These are phyloP conservation scores for Perodicticus potto DNA, from an alignment of 2,797 vertebrate species.

Conservation along the genomic window DNA sequence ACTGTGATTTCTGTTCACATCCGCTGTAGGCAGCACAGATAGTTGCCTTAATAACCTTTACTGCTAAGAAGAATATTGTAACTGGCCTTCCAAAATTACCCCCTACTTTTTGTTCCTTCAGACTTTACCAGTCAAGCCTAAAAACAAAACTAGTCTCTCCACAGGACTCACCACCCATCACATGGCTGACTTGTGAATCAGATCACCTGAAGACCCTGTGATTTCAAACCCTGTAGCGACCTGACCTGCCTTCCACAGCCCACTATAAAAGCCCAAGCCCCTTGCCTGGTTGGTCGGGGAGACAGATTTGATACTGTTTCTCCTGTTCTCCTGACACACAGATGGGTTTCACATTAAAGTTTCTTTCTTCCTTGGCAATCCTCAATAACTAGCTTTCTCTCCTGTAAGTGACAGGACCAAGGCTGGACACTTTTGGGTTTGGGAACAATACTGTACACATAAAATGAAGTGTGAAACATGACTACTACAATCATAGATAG, in stretches of 20 bases:
- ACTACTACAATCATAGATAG: neutral
- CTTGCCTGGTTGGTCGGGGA: neutral
- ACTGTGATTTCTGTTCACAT: slow-evolving; percentile 10
- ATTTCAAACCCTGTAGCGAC: neutral
- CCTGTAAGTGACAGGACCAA: neutral
- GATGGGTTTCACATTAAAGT: neutral
- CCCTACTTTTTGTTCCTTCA: neutral
- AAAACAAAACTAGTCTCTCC: neutral
- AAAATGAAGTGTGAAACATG: neutral
- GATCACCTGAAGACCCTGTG: neutral
- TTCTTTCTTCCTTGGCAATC: neutral
- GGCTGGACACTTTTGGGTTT: neutral
- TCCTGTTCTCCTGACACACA: neutral
- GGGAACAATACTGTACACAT: neutral
- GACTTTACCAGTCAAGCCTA: neutral
- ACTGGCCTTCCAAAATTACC: neutral
- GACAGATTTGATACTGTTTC: neutral
- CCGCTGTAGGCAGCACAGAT: neutral
- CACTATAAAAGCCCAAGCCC: neutral
- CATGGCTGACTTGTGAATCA: neutral
- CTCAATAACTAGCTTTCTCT: neutral
- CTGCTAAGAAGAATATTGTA: neutral
- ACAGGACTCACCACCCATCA: neutral
- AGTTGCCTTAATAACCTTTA: neutral
- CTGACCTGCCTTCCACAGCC: no score